phyloP scores from a whole-genome alignment of 2,888 invertebrate species.

The Cryptocheilus praepositus region DNA sequence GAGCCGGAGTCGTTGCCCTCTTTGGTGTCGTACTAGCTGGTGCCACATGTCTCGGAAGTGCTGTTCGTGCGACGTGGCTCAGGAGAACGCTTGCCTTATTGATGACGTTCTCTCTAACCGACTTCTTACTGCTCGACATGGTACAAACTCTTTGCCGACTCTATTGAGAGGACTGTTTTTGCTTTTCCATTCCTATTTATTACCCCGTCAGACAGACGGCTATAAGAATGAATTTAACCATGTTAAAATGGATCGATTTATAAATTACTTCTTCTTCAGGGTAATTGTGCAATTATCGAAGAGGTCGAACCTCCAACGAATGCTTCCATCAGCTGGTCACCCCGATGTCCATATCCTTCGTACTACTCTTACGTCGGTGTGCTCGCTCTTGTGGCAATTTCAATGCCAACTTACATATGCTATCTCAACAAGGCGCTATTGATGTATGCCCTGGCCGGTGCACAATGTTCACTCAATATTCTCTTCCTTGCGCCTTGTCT shows the following conservation, averaged over 20 bases:
- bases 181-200: too few species aligned
- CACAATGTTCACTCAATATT: conserved; percentile 80
- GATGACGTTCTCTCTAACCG: conserved; percentile 69
- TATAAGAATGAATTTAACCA: too few species aligned
- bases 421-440: conserved; percentile 82
- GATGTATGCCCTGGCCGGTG: conserved; percentile 79
- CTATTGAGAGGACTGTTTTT: too few species aligned
- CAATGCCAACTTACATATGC: conserved; percentile 83
- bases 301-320: conserved; percentile 61
- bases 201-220: too few species aligned
- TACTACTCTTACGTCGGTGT: conserved; percentile 85
- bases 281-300: conserved; percentile 68
- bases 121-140: conserved; percentile 71
- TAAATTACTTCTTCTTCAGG: conserved; percentile 50
- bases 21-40: conserved; percentile 69
- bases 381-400: conserved; percentile 82
- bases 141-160: conserved; percentile 44
- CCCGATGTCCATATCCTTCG: conserved; percentile 81
- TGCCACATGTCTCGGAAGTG: conserved; percentile 71
- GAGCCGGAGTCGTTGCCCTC: conserved; percentile 67
- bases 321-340: conserved; percentile 66
- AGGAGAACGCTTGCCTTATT: conserved; percentile 68
- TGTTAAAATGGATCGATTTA: too few species aligned
- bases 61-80: conserved; percentile 71
- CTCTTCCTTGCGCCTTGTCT: conserved; percentile 77